These are phyloP conservation scores for Rhagium mordax DNA, from an alignment of 2,888 invertebrate genomes.

Conservation along the genomic window DNA sequence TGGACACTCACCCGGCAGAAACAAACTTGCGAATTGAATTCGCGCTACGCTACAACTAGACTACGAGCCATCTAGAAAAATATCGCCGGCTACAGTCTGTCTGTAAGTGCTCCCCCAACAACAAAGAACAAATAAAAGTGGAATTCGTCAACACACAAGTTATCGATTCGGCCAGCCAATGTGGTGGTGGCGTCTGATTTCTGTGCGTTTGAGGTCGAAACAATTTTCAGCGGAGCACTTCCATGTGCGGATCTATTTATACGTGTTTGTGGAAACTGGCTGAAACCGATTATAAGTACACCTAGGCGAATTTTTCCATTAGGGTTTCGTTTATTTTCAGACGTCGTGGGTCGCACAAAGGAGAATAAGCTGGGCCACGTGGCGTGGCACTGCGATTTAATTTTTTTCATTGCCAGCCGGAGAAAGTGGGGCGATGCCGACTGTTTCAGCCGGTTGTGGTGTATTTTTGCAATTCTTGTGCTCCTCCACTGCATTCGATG, in stretches of 20 bases:
- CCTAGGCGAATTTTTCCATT: background rate
- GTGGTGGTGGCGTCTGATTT: constrained; percentile 11
- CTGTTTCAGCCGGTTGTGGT: no score
- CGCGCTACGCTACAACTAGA: background rate
- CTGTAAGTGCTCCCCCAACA: constrained; percentile 1
- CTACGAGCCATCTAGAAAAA: constrained; percentile 2
- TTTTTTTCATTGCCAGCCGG: background rate
- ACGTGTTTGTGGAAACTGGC: background rate
- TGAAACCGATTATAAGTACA: no score
- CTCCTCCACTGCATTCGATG: no score
- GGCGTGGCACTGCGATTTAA: background rate
- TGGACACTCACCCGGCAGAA: constrained; percentile 12
- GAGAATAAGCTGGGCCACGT: background rate
- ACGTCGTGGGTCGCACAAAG: background rate
- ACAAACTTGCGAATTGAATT: background rate
- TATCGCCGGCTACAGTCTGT: background rate
- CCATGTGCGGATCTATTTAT: constrained; percentile 24
- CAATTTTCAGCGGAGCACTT: constrained; percentile 6
- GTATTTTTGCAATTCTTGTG: no score
- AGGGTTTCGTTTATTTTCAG: background rate
- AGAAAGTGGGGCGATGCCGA: no score
- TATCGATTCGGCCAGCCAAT: constrained; percentile 27
- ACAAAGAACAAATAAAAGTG: constrained; percentile 7
- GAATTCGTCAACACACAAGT: background rate
- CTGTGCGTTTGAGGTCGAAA: constrained; percentile 13